These are phyloP conservation scores for Poecilia latipinna DNA, from an alignment of 2,113 vertebrate species.

Conservation along the genomic window DNA sequence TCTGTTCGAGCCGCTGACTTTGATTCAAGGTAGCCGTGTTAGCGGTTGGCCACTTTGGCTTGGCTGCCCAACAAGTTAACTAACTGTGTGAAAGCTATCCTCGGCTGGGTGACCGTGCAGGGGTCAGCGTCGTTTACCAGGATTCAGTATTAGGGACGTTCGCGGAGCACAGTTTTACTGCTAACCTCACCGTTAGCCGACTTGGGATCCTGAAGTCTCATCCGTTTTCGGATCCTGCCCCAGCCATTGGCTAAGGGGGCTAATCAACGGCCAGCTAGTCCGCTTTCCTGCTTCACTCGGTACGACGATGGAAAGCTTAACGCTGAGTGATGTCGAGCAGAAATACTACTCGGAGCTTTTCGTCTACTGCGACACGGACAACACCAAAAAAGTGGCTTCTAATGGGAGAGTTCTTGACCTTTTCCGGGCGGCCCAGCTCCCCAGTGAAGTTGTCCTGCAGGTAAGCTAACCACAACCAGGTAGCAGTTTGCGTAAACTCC, in stretches of 20 bases:
- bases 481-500: slow-evolving; percentile 2
- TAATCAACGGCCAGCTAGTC: slow-evolving; percentile 53
- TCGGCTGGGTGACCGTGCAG: not conserved
- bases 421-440: slow-evolving; percentile 95
- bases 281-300: slow-evolving; percentile 35
- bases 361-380: slow-evolving; percentile 96
- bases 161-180: slow-evolving; percentile 41
- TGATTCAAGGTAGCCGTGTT: slow-evolving; percentile 75
- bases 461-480: slow-evolving; percentile 73
- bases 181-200: slow-evolving; percentile 66
- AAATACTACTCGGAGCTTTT: slow-evolving; percentile 97
- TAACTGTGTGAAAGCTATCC: slow-evolving; percentile 36
- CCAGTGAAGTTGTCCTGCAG: slow-evolving; percentile 93
- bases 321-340: slow-evolving; percentile 94
- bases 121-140: not conserved
- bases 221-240: slow-evolving; percentile 68
- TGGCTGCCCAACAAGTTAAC: slow-evolving; percentile 69
- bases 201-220: slow-evolving; percentile 74
- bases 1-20: slow-evolving; percentile 69
- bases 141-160: slow-evolving; percentile 9
- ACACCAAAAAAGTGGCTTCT: slow-evolving; percentile 96
- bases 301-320: slow-evolving; percentile 91
- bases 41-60: slow-evolving; percentile 68
- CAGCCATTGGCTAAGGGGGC: slow-evolving; percentile 66
- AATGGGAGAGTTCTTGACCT: slow-evolving; percentile 93